Base-by-base conservation (phyloP, 2,113 vertebrate species). In the Orthochromis indermauri region DNA sequence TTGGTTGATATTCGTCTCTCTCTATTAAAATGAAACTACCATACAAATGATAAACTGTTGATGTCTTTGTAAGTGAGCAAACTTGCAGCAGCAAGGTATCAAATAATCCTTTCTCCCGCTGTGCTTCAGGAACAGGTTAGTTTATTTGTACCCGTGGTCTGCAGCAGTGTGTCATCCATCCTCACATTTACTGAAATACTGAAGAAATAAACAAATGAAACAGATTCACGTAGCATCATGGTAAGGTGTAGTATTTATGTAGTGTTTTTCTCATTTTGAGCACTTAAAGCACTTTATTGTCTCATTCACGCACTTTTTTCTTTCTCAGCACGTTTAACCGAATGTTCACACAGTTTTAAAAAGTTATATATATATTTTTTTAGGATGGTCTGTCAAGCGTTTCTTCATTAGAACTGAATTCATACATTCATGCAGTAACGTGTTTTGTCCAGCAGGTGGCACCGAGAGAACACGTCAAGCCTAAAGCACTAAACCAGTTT, bases 271-370 rank as follows among this genome's bases (percentile, higher is more conserved):
- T 68, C 10, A 68, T 37, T 68, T 40, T 21, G 33, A 9, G 2
- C 33, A 66, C 33, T 3, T 40, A 42, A 10, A 71, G 35, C n/a
- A 45, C 37, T 73, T 45, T 24, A 24, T 42, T 42, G 37, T 24
- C 7, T 71, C 37, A 24, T 71, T 71, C 63, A 24, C 35, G 5
- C 66, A 24, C 0, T 14, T 24, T 71, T 71, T 71, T 42, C 35
- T 14, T 12, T 24, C 37, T 26, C 8, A 16, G 0, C n/a, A 1
- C 0, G 0, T 68, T 68, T 40, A 40, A 14, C 19, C 0, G 2
- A 68, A 40, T 13, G 35, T 68, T 66, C 17, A 12, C 31, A 35
- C 31, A 45, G 24, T 10, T 71, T 66, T 3, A 12, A 37, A 6
- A 42, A 35, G 57, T 59, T 6, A 11, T 11, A 35, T 11, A 35